Percentiles rank a stretch among this genome's conserved stretches.
Evolutionary conservation across 2,888 invertebrate species (phyloP).

Genomic region (Apotomis betuletana): DNA sequence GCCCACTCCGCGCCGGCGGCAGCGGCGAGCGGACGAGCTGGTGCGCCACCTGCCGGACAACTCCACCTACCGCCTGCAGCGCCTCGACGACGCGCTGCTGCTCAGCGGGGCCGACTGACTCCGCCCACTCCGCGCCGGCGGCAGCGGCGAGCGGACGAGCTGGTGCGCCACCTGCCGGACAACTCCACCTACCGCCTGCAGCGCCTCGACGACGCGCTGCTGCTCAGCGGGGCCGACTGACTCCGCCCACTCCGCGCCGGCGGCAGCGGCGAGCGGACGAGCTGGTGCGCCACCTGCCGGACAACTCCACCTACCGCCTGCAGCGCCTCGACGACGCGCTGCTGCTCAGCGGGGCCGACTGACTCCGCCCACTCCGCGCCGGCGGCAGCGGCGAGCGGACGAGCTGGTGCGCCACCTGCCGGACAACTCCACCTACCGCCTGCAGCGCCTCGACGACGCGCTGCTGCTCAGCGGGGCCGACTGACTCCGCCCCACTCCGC

Average conservation of each 20-base stretch:
- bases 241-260: slow-evolving; percentile 37
- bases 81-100: slow-evolving; percentile 63
- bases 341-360: slow-evolving; percentile 57
- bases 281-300: slow-evolving; percentile 91
- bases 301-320: slow-evolving; percentile 79
- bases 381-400: too few relatives aligned
- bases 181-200: slow-evolving; percentile 73
- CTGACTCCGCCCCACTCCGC: slow-evolving; percentile 44
- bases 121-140: slow-evolving; percentile 14
- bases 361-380: slow-evolving; percentile 42
- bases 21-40: slow-evolving; percentile 93
- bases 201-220: slow-evolving; percentile 61
- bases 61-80: slow-evolving; percentile 70
- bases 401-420: slow-evolving; percentile 93
- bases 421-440: slow-evolving; percentile 81
- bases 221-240: slow-evolving; percentile 58
- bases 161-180: slow-evolving; percentile 92
- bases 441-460: slow-evolving; percentile 66
- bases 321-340: slow-evolving; percentile 64
- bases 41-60: slow-evolving; percentile 91
- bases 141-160: too few relatives aligned
- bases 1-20: too few relatives aligned
- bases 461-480: slow-evolving; percentile 59
- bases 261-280: too few relatives aligned
- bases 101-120: slow-evolving; percentile 55